Percentiles rank a stretch among this genome's conserved stretches.
These are phyloP conservation scores for Beris chalybata DNA, from an alignment of 2,888 invertebrate genomes.

Conservation along the genomic window DNA sequence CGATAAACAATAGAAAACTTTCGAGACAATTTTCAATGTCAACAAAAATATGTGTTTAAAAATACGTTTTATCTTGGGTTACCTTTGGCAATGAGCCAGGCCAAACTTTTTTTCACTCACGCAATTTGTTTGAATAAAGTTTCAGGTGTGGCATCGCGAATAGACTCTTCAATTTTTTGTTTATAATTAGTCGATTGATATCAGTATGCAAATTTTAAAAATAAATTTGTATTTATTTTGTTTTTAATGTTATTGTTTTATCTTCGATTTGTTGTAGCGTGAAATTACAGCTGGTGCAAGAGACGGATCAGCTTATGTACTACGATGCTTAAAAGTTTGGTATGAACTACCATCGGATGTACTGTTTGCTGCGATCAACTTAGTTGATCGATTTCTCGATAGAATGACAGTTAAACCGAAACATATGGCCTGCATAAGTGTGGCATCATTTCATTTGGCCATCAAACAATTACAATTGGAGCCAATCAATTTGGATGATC, in stretches of 20 bases:
- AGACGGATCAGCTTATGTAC: constrained; percentile 78
- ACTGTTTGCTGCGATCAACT: constrained; percentile 74
- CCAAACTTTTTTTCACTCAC: too few relatives aligned
- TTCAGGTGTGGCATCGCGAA: too few relatives aligned
- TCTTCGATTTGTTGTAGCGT: constrained; percentile 45
- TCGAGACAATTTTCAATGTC: too few relatives aligned
- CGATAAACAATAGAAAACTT: too few relatives aligned
- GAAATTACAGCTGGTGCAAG: constrained; percentile 77
- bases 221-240: too few relatives aligned
- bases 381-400: constrained; percentile 80
- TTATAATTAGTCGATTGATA: too few relatives aligned
- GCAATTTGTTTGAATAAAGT: too few relatives aligned
- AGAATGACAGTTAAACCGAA: constrained; percentile 81
- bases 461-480: constrained; percentile 66
- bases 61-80: too few relatives aligned
- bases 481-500: constrained; percentile 66
- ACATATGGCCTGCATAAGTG: constrained; percentile 85
- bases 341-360: constrained; percentile 79
- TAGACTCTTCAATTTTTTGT: too few relatives aligned
- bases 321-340: constrained; percentile 83
- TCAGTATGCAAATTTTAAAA: too few relatives aligned
- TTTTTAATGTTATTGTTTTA: background rate
- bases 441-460: constrained; percentile 84
- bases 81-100: too few relatives aligned
- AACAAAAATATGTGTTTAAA: too few relatives aligned